Conservation (phyloP, 1,140 invertebrate genomes). For the Camponotus vicinus region DNA sequence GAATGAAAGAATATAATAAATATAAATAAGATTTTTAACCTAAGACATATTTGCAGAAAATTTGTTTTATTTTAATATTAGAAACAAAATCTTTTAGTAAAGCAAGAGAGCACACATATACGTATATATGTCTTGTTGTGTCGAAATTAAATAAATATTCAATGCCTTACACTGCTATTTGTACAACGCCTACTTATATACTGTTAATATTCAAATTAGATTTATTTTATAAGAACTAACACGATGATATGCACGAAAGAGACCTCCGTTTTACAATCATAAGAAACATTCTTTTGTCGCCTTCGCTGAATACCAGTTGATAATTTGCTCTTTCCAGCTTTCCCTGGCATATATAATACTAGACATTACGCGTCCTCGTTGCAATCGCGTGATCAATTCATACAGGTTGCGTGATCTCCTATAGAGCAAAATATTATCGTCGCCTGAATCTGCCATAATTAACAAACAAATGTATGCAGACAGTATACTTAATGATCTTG, state of each 20-base stretch:
- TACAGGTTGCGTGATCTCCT: slow-evolving; percentile 26
- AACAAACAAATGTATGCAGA: neutral
- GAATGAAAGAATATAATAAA: neutral
- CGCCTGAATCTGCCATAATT: slow-evolving; percentile 6
- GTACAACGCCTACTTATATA: neutral
- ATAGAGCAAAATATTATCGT: slow-evolving; percentile 31
- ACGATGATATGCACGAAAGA: neutral
- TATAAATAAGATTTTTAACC: neutral
- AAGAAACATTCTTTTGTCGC: neutral
- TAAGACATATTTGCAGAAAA: neutral
- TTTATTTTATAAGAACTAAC: neutral
- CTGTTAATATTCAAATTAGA: neutral
- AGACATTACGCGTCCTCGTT: slow-evolving; percentile 35
- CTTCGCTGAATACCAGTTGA: neutral
- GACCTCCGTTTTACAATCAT: neutral
- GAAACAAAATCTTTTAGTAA: neutral
- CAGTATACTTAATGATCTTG: neutral
- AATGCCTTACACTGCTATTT: neutral
- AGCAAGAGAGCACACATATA: neutral
- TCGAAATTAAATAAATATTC: neutral
- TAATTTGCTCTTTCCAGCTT: slow-evolving; percentile 13
- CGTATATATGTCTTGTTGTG: neutral
- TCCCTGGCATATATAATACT: neutral
- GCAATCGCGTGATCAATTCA: slow-evolving; percentile 49
- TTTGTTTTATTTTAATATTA: neutral